These are phyloP conservation scores for Cuniculus paca DNA, from an alignment of 2,797 vertebrate genomes.

Conservation along the genomic window DNA sequence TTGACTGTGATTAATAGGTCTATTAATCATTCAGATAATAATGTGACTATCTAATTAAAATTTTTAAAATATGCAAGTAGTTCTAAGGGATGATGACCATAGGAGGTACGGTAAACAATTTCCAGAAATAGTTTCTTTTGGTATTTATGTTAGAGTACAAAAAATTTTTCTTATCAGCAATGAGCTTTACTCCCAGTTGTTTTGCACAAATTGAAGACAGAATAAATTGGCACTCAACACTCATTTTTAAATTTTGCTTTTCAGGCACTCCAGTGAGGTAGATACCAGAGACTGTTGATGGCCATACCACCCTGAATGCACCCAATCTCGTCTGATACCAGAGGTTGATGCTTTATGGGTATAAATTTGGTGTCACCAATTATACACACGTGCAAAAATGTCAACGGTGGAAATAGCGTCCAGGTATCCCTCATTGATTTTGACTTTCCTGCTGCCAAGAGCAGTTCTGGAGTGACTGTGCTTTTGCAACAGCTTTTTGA, in stretches of 20 bases:
- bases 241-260: background rate
- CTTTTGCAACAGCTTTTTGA: background rate
- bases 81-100: background rate
- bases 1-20: background rate
- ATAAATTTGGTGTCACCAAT: background rate
- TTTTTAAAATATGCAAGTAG: background rate
- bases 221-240: background rate
- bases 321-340: background rate
- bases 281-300: background rate
- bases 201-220: background rate
- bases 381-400: background rate
- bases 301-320: no score
- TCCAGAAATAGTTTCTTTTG: background rate
- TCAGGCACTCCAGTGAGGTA: background rate
- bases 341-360: background rate
- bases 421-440: background rate
- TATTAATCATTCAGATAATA: constrained; percentile 14
- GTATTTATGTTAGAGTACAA: background rate
- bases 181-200: background rate
- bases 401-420: background rate
- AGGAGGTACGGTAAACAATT: background rate
- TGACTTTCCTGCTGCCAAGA: background rate
- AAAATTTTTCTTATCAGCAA: background rate
- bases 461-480: background rate
- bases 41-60: constrained; percentile 27